Percentiles rank a stretch among this genome's conserved stretches.
Evolutionary conservation across 2,113 vertebrate genomes (phyloP).

Genomic region (Aythya baeri): DNA sequence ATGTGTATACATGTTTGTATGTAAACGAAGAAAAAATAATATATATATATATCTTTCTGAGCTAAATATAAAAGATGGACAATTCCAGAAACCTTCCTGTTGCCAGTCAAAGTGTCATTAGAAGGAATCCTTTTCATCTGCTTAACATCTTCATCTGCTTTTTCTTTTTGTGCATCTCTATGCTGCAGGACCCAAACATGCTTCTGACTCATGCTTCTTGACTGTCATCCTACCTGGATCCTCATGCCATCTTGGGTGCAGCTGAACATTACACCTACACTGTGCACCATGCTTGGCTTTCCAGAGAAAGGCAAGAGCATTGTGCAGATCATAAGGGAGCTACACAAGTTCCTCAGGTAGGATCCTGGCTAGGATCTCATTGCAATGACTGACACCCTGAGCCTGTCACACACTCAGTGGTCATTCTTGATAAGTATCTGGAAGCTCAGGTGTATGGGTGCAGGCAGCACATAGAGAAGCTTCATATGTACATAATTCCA

Average conservation of each 20-base stretch:
- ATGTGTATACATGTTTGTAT: background rate
- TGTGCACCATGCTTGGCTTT: background rate
- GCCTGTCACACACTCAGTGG: background rate
- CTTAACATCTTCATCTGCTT: background rate
- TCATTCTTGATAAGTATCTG: background rate
- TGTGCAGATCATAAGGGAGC: background rate
- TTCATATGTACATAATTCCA: fast-evolving
- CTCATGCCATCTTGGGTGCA: background rate
- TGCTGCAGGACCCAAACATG: background rate
- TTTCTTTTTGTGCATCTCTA: background rate
- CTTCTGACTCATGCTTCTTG: background rate
- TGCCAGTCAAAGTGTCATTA: background rate
- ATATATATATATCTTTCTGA: background rate
- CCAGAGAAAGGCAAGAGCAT: background rate
- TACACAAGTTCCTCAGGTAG: background rate
- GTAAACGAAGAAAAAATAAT: background rate
- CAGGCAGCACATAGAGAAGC: background rate
- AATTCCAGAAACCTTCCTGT: background rate
- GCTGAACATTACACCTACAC: background rate
- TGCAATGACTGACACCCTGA: background rate
- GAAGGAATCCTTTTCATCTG: background rate
- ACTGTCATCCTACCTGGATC: background rate
- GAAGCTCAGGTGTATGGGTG: background rate
- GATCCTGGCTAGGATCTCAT: no score
- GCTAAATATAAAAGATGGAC: background rate